phyloP scores from a whole-genome alignment of 2,113 vertebrate genomes.

The Pithys albifrons region DNA sequence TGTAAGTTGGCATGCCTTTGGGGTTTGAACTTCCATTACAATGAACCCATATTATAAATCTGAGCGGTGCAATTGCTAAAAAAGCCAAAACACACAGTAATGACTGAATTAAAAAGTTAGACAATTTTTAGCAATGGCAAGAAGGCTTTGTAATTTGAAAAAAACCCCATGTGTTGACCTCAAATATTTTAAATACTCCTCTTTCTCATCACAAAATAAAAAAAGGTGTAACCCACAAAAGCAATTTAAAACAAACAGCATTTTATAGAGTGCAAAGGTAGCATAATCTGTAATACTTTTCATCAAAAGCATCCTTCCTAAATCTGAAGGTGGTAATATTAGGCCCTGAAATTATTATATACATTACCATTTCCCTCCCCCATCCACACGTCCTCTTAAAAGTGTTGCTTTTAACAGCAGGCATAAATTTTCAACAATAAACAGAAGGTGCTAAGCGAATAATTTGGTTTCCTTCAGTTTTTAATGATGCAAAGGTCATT shows the following conservation, averaged over 20 bases:
- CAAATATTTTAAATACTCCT: not conserved
- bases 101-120: not conserved
- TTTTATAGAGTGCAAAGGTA: not conserved
- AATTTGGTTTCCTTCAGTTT: not conserved
- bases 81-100: not conserved
- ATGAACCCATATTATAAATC: constrained; percentile 15
- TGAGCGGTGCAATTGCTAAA: not conserved
- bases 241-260: not conserved
- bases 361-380: not conserved
- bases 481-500: not conserved
- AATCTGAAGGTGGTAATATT: not conserved
- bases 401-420: not conserved
- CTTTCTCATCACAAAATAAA: not conserved
- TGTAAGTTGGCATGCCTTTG: constrained; percentile 12
- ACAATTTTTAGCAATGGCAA: not conserved
- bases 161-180: not conserved
- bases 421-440: not conserved
- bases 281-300: not conserved
- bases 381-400: not conserved
- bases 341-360: not conserved
- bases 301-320: not conserved
- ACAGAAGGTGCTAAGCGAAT: not conserved
- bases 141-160: not conserved
- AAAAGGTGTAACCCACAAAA: not conserved
- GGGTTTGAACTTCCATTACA: constrained; percentile 2